Percentiles rank a stretch among this genome's conserved stretches.
phyloP scores from a whole-genome alignment of 2,888 invertebrate species.

The Cyrtodaria siliqua region DNA sequence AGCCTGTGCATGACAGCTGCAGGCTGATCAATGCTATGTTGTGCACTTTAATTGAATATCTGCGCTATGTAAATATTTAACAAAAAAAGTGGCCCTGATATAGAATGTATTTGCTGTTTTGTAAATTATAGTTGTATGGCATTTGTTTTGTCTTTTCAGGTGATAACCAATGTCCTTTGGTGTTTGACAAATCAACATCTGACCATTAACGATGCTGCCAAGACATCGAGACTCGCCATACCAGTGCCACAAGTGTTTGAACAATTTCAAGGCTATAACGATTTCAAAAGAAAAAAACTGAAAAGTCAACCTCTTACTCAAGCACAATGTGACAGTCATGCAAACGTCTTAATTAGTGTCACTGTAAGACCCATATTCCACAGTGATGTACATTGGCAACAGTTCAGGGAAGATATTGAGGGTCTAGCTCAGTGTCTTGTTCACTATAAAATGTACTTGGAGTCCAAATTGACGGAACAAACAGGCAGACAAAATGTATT shows the following conservation, averaged over 20 bases:
- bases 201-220: slow-evolving; percentile 2
- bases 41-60: too few relatives aligned
- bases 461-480: background rate
- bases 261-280: slow-evolving; percentile 15
- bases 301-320: slow-evolving; percentile 5
- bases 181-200: slow-evolving; percentile 20
- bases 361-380: slow-evolving; percentile 1
- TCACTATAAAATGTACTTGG: slow-evolving; percentile 13
- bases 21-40: too few relatives aligned
- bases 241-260: slow-evolving; percentile 18
- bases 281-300: slow-evolving; percentile 14
- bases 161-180: slow-evolving; percentile 32
- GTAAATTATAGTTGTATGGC: too few relatives aligned
- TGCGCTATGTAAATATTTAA: too few relatives aligned
- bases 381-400: background rate
- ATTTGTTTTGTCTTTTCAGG: slow-evolving; percentile 39
- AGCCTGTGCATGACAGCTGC: too few relatives aligned
- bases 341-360: slow-evolving; percentile 7
- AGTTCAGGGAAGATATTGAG: background rate
- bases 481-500: background rate
- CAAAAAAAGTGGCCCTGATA: too few relatives aligned
- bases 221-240: background rate
- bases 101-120: too few relatives aligned
- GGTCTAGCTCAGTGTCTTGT: slow-evolving; percentile 15
- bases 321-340: slow-evolving; percentile 1